phyloP scores from a whole-genome alignment of 1,140 invertebrate species.

The Philaenus spumarius region DNA sequence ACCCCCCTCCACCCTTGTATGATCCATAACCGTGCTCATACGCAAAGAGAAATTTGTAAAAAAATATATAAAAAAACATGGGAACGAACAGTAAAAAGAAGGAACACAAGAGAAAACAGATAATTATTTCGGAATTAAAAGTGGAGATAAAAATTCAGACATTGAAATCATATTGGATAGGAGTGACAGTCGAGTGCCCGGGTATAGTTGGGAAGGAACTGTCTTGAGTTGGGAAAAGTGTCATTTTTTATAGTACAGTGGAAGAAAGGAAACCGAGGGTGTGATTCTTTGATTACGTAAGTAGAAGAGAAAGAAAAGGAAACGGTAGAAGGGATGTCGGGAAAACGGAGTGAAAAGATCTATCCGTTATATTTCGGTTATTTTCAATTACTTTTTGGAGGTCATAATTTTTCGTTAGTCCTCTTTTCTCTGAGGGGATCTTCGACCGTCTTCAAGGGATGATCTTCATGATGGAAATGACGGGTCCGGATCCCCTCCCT shows the following conservation, averaged over 20 bases:
- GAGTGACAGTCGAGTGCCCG: conserved; percentile 1
- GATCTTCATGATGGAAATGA: too few species aligned
- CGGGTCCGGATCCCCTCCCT: too few species aligned
- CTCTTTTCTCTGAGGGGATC: too few species aligned
- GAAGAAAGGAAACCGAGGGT: not conserved
- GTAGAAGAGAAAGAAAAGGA: conserved; percentile 6
- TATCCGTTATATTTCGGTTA: too few species aligned
- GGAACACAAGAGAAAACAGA: conserved; percentile 14
- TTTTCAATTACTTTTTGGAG: too few species aligned
- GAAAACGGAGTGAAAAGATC: not conserved
- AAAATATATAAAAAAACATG: conserved; percentile 20
- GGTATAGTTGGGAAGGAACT: not conserved
- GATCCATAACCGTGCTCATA: conserved; percentile 20
- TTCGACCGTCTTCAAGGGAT: too few species aligned
- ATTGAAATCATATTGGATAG: conserved; percentile 17
- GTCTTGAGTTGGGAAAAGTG: not conserved
- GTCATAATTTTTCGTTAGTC: too few species aligned
- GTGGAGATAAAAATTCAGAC: conserved; percentile 20
- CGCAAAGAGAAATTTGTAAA: conserved; percentile 19
- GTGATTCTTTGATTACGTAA: not conserved
- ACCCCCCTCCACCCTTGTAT: conserved; percentile 3
- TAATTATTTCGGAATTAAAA: conserved; percentile 23
- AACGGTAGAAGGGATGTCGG: not conserved
- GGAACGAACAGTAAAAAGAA: conserved; percentile 18
- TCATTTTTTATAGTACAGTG: not conserved